Base-by-base conservation (phyloP, 2,113 vertebrate species). In the Pantherophis guttatus region DNA sequence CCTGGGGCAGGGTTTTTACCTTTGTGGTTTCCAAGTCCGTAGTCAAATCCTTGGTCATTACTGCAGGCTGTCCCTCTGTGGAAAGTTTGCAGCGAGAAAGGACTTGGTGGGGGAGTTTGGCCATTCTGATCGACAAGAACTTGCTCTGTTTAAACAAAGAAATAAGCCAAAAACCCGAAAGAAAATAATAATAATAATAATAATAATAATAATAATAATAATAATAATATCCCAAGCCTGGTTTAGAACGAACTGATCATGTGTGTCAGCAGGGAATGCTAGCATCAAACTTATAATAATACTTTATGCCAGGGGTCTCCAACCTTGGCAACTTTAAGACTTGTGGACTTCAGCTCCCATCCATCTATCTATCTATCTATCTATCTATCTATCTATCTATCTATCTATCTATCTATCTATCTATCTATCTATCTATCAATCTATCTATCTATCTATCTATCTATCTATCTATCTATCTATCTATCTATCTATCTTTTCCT, bases 1-100 rank as follows among this genome's bases (percentile, higher is more conserved):
- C 24, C 33, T 0, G 1, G 90, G 89, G 6, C 1, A 13, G 93
- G 93, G 93, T 0, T 97, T 97, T 58, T 97, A 99, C 99, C 99
- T 99, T 99, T 99, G 97, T 98, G 99, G 98, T 99, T 99, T 96
- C 98, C 98, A 92, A 99, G 98, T 94, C 99, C 98, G 92, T 99
- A 99, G 97, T 99, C 99, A 97, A 99, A 99, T 94, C 99, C 99
- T 97, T 99, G 98, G 19, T 98, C 98, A 59, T 98, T 99, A 94
- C 98, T 98, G 92, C 98, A 97, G 59, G 97, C 97, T 44, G 98
- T 96, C 26, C 98, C 98, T 95, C 98, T 99, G 97, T 98, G 99
- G 98, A 99, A 99, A 94, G 98, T 98, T 97, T 99, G 99, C 90
- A 99, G 97, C 92, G 99, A 99, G 96, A 99, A 99, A 55, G 99